A percentile compares a stretch with the other conserved stretches of the same genome.
Conservation (phyloP, 1,140 invertebrate species). For the Sycophaga agraensis region DNA sequence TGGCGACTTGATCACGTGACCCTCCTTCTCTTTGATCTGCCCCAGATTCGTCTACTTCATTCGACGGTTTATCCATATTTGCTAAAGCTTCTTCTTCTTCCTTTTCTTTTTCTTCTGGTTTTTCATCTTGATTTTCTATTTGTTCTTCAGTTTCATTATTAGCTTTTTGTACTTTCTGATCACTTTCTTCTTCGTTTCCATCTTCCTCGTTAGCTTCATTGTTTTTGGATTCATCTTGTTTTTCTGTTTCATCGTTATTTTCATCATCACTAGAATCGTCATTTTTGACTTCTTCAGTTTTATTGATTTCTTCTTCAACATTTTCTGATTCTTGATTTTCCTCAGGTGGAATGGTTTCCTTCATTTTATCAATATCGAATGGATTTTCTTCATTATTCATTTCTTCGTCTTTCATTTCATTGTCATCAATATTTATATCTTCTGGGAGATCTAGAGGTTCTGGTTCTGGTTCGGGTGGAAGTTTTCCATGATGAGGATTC, state of each 20-base stretch:
- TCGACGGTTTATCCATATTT: conserved; percentile 41
- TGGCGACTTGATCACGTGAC: conserved; percentile 46
- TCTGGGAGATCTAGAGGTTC: conserved; percentile 86
- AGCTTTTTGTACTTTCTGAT: conserved; percentile 50
- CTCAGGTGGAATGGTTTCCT: conserved; percentile 48
- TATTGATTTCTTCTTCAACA: conserved; percentile 34
- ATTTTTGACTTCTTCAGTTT: conserved; percentile 38
- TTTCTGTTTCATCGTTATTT: conserved; percentile 39
- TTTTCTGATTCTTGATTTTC: conserved; percentile 11
- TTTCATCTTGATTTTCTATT: conserved; percentile 35
- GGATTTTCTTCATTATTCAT: conserved; percentile 69
- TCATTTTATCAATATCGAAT: conserved; percentile 80
- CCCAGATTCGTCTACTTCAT: conserved; percentile 49
- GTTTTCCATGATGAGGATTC: conserved; percentile 82
- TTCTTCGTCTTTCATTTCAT: conserved; percentile 62
- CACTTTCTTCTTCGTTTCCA: conserved; percentile 33
- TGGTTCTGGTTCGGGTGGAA: conserved; percentile 73
- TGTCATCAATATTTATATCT: conserved; percentile 79
- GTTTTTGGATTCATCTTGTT: conserved; percentile 38
- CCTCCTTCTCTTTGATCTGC: conserved; percentile 45
- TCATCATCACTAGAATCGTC: conserved; percentile 45
- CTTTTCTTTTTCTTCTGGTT: conserved; percentile 48
- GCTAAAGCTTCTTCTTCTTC: conserved; percentile 52
- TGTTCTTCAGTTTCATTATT: conserved; percentile 56
- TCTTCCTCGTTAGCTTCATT: conserved; percentile 45